Evolutionary conservation across 2,113 vertebrate species (phyloP), one percentile per base, ranked within the genome.

Genomic region (Probosciger aterrimus): DNA sequence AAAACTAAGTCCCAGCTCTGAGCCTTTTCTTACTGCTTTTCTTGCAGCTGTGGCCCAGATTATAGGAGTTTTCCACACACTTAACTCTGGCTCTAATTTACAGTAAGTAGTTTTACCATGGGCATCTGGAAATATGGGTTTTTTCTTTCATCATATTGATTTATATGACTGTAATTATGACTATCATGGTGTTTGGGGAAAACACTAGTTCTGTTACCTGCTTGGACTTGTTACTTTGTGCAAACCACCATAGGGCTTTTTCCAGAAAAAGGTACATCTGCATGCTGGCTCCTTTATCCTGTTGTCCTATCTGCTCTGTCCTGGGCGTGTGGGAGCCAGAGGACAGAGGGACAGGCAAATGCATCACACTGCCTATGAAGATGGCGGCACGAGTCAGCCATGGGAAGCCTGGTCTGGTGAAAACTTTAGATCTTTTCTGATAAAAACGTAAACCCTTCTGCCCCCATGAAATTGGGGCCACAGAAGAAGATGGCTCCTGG

Each of bases 91-190:
- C 67, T 97, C 53, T 96, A 93, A 94, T 98, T 96, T 94, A 90
- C 87, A 91, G 46, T 70, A 88, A 73, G 65, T 62, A 92, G 67
- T 47, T 93, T 94, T 91, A 95, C 82, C 46, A 28, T 53, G 93
- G 89, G 80, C 89, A 94, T 97, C 95, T 96, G 97, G 96, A 96
- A 95, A 93, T 81, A 92, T 3, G 73, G 82, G 82, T 88, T 94
- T 97, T 97, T 97, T 97, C 97, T 97, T 97, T 97, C 96, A 97
- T 95, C 96, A 79, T 86, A 70, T 87, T 97, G 96, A 95, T 97
- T 96, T 97, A 95, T 96, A 78, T 89, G 81, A 92, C 92, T 95
- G 63, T 96, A 97, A 97, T 97, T 96, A 96, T 70, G 46, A 97
- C 69, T 92, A 70, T 89, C 76, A 14, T 39, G 57, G 69, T 91